Conservation (phyloP, 2,888 invertebrate species). For the Euphydryas editha region DNA sequence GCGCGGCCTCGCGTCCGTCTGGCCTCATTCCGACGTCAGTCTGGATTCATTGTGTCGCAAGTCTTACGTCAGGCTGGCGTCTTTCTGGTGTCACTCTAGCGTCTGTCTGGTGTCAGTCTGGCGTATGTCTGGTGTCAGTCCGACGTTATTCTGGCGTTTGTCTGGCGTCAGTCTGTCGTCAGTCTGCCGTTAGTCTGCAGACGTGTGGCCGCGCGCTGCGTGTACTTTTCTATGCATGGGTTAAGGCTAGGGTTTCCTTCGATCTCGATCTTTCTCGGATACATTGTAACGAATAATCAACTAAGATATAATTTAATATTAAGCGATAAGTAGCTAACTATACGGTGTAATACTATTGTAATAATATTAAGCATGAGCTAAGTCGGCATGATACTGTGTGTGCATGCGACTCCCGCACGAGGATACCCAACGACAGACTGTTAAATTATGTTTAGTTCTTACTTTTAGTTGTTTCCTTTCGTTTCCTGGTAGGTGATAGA, state of each 20-base stretch:
- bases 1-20: neutral
- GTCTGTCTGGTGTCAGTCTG: no score
- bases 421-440: constrained; percentile 42
- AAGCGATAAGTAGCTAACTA: constrained; percentile 9
- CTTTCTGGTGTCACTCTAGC: no score
- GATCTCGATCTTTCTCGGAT: neutral
- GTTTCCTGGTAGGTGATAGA: constrained; percentile 26
- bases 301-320: neutral
- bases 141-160: no score
- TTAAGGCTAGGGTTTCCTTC: constrained; percentile 7
- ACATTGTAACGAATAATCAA: constrained; percentile 1
- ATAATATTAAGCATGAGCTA: constrained; percentile 25
- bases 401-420: constrained; percentile 36
- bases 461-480: constrained; percentile 37
- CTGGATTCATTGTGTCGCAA: no score
- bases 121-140: no score
- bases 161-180: no score
- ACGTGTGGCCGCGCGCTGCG: neutral
- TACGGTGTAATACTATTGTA: constrained; percentile 6
- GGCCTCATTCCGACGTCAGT: no score
- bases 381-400: constrained; percentile 23
- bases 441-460: constrained; percentile 42
- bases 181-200: no score
- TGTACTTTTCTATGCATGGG: constrained; percentile 25
- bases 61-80: no score